Evolutionary conservation across 1,140 invertebrate genomes (phyloP), one percentile per base, ranked within the genome.

Genomic region (Drosophila guanche): DNA sequence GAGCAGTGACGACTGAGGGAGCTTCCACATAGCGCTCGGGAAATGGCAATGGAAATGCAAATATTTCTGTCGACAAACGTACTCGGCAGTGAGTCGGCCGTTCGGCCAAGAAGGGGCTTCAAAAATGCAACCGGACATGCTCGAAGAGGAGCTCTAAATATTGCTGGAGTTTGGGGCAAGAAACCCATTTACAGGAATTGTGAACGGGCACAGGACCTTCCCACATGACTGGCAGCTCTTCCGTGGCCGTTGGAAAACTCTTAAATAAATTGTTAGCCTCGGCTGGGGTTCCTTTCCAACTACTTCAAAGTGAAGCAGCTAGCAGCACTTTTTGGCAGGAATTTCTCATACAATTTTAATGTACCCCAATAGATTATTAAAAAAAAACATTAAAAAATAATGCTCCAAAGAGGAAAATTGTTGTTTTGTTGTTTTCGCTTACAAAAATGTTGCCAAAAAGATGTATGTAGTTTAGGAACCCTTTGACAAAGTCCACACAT

Each of bases 11-110:
- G 77, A 62, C 51, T 46, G 58, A 59, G 57, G 58, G 57, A 48
- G 22, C 48, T 33, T 41, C 33, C 43, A 74, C 37, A 16, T n/a
- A n/a, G 10, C 37, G 33, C 42, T 63, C 7, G 75, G 74, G 55
- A 75, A 78, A 62, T 80, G 74, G 69, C 86, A 86, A 86, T 86
- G 81, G 77, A 86, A 86, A 86, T 86, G 86, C 5, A 27, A 6
- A 27, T 27, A 27, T 27, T 86, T 77, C 81, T 80, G 77, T 80
- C 77, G 81, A 86, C 81, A 86, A 76, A 58, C 72, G 57, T 62
- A 69, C 50, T 50, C 54, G 61, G 70, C 69, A 77, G 83, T 88
- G 81, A 88, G 68, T 86, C 69, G 81, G 59, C 78, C 63, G 58
- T 71, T 27, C 4, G 14, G 16, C 33, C n/a, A 16, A 46, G 45